Percentiles rank a stretch among this genome's conserved stretches.
phyloP scores from a whole-genome alignment of 1,140 invertebrate genomes.

The Drosophila ironensis region DNA sequence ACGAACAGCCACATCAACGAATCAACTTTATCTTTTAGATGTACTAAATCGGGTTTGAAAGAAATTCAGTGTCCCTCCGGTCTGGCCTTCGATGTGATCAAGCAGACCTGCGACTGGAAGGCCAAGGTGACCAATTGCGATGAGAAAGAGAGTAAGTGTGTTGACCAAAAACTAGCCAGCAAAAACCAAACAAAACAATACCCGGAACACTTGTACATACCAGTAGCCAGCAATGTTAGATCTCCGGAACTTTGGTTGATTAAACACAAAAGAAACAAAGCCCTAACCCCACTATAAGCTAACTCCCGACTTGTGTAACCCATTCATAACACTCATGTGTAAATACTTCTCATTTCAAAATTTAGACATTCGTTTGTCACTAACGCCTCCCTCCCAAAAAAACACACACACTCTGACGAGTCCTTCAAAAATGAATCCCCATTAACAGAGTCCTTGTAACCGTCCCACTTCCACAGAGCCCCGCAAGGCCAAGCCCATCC shows the following conservation, averaged over 20 bases:
- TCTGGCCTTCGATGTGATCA: slow-evolving; percentile 97
- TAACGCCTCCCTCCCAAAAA: slow-evolving; percentile 20
- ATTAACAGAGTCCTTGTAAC: too few relatives aligned
- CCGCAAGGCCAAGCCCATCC: slow-evolving; percentile 91
- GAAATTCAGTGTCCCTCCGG: slow-evolving; percentile 96
- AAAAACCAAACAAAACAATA: slow-evolving; percentile 27
- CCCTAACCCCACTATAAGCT: slow-evolving; percentile 19
- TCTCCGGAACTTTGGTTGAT: slow-evolving; percentile 61
- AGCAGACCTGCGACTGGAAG: slow-evolving; percentile 98
- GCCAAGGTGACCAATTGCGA: slow-evolving; percentile 97
- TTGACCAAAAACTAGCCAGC: slow-evolving; percentile 23
- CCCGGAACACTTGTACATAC: slow-evolving; percentile 40
- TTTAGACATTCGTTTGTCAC: slow-evolving; percentile 72
- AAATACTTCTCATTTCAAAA: slow-evolving; percentile 71
- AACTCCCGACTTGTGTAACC: slow-evolving; percentile 17
- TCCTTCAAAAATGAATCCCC: not conserved
- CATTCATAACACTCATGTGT: slow-evolving; percentile 34
- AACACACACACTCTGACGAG: slow-evolving; percentile 9
- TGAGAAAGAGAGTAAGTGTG: slow-evolving; percentile 96
- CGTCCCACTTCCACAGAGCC: slow-evolving; percentile 88
- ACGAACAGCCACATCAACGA: slow-evolving; percentile 34
- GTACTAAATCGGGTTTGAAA: slow-evolving; percentile 95
- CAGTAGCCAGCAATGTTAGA: slow-evolving; percentile 49
- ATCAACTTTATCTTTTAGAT: slow-evolving; percentile 85
- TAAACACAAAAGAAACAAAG: slow-evolving; percentile 1